phyloP scores from a whole-genome alignment of 2,888 invertebrate species.

The Mimas tiliae region DNA sequence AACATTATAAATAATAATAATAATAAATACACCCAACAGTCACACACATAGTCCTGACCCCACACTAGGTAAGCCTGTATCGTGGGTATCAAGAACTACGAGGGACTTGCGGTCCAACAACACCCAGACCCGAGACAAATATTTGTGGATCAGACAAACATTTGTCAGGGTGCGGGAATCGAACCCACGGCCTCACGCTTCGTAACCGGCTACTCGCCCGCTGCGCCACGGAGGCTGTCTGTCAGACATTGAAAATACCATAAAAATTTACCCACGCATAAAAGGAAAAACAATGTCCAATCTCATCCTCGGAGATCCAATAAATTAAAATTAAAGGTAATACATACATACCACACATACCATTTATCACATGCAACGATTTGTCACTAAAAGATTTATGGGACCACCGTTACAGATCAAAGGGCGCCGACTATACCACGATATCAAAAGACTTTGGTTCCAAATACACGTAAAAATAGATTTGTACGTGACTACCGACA shows the following conservation, averaged over 20 bases:
- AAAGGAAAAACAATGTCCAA: conserved; percentile 5
- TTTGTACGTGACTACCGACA: conserved; percentile 46
- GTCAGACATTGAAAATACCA: too few relatives aligned
- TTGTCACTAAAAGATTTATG: conserved; percentile 69
- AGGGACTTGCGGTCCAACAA: too few relatives aligned
- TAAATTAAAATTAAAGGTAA: conserved; percentile 29
- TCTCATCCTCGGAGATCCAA: not conserved
- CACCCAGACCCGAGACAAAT: too few relatives aligned
- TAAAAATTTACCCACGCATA: not conserved
- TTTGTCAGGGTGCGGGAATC: too few relatives aligned
- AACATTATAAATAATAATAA: not conserved
- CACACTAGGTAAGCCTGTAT: too few relatives aligned
- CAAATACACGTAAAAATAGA: conserved; percentile 57
- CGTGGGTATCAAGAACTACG: too few relatives aligned
- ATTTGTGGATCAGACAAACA: too few relatives aligned
- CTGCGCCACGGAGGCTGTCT: too few relatives aligned
- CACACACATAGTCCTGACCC: too few relatives aligned
- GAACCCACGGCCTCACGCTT: too few relatives aligned
- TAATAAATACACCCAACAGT: too few relatives aligned
- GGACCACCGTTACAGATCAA: conserved; percentile 74
- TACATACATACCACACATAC: conserved; percentile 25
- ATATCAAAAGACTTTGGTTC: conserved; percentile 58
- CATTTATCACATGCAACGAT: conserved; percentile 54
- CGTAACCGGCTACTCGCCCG: too few relatives aligned
- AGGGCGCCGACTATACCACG: conserved; percentile 45